These are phyloP conservation scores for Oxygymnocypris stewartii DNA, from an alignment of 2,113 vertebrate species.

Conservation along the genomic window DNA sequence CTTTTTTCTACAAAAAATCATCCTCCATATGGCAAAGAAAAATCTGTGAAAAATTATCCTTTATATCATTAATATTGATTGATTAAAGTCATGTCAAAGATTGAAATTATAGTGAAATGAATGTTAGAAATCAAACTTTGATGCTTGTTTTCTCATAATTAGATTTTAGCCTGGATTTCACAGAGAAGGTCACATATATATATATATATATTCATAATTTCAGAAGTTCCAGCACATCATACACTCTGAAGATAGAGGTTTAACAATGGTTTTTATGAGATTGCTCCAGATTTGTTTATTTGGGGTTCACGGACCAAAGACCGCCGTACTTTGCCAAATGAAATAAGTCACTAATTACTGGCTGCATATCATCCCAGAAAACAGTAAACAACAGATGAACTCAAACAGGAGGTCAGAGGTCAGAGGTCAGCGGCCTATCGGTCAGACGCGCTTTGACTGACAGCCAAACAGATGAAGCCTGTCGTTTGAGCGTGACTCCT, in stretches of 20 bases:
- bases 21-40: too few relatives aligned
- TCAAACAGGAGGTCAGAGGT: not conserved
- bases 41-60: too few relatives aligned
- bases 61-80: too few relatives aligned
- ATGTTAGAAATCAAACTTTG: too few relatives aligned
- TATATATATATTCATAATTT: too few relatives aligned
- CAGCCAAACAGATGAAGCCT: not conserved
- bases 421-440: not conserved
- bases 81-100: too few relatives aligned
- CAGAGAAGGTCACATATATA: too few relatives aligned
- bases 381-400: not conserved
- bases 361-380: not conserved
- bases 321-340: not conserved
- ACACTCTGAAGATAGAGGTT: not conserved
- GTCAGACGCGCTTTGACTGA: not conserved
- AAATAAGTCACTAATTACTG: not conserved
- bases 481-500: not conserved
- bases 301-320: conserved; percentile 3
- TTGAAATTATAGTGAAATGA: too few relatives aligned
- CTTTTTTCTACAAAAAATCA: too few relatives aligned
- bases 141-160: too few relatives aligned
- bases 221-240: not conserved
- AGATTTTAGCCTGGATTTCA: too few relatives aligned
- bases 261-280: not conserved
- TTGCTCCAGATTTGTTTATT: not conserved